These are phyloP conservation scores for Colletes latitarsis DNA, from an alignment of 1,140 invertebrate species.

Conservation along the genomic window DNA sequence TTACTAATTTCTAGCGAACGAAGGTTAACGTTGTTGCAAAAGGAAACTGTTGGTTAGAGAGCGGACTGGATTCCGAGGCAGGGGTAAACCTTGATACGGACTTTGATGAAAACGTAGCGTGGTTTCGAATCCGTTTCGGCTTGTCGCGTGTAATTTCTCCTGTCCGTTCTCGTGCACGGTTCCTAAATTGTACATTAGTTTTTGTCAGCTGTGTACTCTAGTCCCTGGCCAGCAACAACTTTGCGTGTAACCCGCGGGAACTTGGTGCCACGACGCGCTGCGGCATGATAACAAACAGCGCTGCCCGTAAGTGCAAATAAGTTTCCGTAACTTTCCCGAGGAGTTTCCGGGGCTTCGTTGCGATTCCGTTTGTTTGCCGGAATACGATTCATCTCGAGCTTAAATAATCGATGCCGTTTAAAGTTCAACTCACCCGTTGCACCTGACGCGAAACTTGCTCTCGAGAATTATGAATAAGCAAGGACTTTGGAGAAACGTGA, in stretches of 20 bases:
- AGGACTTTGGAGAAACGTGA: neutral
- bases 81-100: no score
- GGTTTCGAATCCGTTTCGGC: no score
- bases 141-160: no score
- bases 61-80: no score
- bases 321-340: neutral
- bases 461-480: neutral
- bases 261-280: neutral
- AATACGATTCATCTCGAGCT: neutral
- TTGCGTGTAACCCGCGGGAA: neutral
- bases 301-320: neutral
- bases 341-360: neutral
- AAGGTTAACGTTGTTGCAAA: no score
- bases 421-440: neutral
- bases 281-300: neutral
- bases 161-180: no score
- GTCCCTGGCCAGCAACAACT: neutral
- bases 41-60: no score
- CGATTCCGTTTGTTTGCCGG: conserved; percentile 1
- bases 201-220: neutral
- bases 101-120: no score
- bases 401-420: conserved; percentile 12
- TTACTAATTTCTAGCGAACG: no score
- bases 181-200: neutral
- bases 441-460: conserved; percentile 3